Evolutionary conservation across 2,113 vertebrate genomes (phyloP).

Genomic region (Aix galericulata): DNA sequence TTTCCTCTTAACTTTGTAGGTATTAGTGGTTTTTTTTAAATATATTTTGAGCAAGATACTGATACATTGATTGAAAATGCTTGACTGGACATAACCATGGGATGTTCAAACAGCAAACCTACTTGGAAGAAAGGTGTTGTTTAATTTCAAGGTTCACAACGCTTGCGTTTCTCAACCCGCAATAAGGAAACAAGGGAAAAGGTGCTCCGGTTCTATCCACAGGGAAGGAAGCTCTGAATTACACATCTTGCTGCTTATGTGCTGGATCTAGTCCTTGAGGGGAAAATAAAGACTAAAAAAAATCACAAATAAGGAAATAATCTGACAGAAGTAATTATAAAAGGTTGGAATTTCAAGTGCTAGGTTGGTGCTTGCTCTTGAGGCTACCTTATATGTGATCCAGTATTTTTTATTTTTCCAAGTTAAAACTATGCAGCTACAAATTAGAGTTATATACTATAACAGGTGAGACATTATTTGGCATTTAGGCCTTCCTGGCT

Average conservation of each 20-base stretch:
- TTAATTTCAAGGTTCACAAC: neutral
- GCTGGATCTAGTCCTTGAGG: neutral
- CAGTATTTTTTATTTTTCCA: neutral
- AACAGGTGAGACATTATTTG: neutral
- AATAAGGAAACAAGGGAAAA: neutral
- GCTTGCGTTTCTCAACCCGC: neutral
- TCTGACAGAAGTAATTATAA: neutral
- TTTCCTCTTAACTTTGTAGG: neutral
- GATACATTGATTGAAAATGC: neutral
- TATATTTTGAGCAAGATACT: neutral
- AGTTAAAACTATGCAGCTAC: neutral
- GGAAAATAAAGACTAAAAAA: neutral
- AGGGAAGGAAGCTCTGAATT: neutral
- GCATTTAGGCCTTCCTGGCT: neutral
- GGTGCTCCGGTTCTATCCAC: neutral
- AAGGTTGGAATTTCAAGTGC: neutral
- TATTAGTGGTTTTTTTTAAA: neutral
- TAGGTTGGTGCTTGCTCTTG: neutral
- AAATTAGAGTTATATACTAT: fast-evolving
- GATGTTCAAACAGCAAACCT: neutral
- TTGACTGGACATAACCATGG: neutral
- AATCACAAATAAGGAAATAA: neutral
- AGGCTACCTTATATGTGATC: neutral
- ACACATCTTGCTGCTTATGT: neutral
- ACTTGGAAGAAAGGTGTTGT: neutral